A percentile compares a stretch with the other conserved stretches of the same genome.
These are phyloP conservation scores for Drosophila chauvacae DNA, from an alignment of 1,140 invertebrate genomes.

Conservation along the genomic window DNA sequence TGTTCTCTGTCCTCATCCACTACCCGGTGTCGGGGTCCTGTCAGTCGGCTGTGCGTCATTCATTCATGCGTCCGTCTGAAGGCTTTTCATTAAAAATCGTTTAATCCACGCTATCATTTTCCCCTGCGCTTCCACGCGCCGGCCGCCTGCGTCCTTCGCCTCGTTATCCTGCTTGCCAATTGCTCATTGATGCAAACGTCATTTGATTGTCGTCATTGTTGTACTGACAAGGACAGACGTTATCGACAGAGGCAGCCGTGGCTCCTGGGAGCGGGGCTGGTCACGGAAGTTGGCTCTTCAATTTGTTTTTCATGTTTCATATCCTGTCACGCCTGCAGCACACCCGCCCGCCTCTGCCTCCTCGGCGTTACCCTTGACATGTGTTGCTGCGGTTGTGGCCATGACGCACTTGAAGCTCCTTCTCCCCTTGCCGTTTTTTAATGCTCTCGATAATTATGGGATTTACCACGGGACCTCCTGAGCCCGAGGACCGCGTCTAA, in stretches of 20 bases:
- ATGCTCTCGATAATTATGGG: constrained; percentile 70
- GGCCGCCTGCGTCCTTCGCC: constrained; percentile 5
- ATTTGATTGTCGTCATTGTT: constrained; percentile 84
- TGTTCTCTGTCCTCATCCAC: constrained; percentile 12
- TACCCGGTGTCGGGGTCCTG: constrained; percentile 20
- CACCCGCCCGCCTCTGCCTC: neutral
- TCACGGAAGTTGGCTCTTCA: constrained; percentile 73
- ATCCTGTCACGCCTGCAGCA: constrained; percentile 48
- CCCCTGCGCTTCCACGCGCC: constrained; percentile 30
- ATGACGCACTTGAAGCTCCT: constrained; percentile 52
- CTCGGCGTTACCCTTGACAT: constrained; percentile 38
- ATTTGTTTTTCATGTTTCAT: constrained; percentile 78
- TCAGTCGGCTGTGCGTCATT: constrained; percentile 49
- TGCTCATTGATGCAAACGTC: constrained; percentile 83
- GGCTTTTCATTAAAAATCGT: constrained; percentile 84
- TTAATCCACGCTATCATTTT: constrained; percentile 82
- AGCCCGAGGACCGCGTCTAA: constrained; percentile 39
- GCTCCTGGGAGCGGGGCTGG: constrained; percentile 11
- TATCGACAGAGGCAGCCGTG: constrained; percentile 26
- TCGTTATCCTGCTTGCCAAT: constrained; percentile 68
- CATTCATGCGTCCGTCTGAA: constrained; percentile 66
- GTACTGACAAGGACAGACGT: constrained; percentile 66
- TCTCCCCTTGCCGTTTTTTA: constrained; percentile 46
- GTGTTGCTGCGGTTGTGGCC: constrained; percentile 62
- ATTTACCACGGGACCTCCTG: constrained; percentile 48